These are phyloP conservation scores for Apis cerana DNA, from an alignment of 1,140 invertebrate genomes.

Conservation along the genomic window DNA sequence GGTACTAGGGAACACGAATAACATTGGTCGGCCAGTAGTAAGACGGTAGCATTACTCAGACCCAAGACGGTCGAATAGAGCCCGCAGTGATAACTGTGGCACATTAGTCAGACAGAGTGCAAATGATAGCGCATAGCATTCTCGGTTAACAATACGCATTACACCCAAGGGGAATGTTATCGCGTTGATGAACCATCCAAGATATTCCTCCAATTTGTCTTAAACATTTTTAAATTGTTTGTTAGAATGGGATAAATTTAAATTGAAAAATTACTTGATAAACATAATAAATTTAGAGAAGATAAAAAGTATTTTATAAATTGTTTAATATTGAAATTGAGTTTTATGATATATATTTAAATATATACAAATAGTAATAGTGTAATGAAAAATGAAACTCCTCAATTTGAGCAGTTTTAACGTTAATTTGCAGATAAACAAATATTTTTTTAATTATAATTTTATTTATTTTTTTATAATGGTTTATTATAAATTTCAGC, in stretches of 20 bases:
- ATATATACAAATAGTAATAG: no score
- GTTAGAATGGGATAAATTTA: neutral
- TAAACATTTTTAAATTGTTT: neutral
- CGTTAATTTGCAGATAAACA: no score
- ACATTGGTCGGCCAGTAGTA: constrained; percentile 19
- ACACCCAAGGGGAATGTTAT: constrained; percentile 23
- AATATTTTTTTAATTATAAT: no score
- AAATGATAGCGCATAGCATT: constrained; percentile 18
- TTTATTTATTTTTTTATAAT: no score
- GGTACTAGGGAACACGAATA: constrained; percentile 5
- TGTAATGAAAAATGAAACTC: no score
- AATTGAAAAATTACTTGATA: neutral
- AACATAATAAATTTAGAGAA: neutral
- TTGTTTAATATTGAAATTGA: no score
- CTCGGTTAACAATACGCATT: constrained; percentile 20
- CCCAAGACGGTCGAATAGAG: constrained; percentile 28
- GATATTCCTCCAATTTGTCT: neutral
- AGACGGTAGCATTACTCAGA: constrained; percentile 37
- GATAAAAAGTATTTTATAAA: no score
- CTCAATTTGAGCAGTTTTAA: no score
- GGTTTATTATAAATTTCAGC: no score
- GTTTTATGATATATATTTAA: no score
- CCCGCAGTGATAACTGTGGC: constrained; percentile 39
- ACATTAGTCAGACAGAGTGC: constrained; percentile 35
- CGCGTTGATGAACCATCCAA: constrained; percentile 1